Conservation (phyloP, 1,140 invertebrate species). For the Anagrus nilaparvatae region DNA sequence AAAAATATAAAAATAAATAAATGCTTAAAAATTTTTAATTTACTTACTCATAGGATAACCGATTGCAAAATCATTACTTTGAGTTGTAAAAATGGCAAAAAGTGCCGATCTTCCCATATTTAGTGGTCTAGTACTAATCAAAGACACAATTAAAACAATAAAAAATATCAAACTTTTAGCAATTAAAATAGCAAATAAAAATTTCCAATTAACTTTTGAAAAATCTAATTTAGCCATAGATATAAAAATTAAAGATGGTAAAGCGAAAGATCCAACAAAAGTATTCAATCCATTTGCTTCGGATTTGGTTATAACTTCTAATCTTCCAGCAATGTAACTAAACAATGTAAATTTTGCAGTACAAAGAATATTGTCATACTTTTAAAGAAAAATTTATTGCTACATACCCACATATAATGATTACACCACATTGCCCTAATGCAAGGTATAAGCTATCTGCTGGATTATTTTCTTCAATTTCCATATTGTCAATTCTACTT, state of each 20-base stretch:
- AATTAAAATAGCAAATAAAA: slow-evolving; percentile 73
- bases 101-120: slow-evolving; percentile 79
- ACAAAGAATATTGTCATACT: slow-evolving; percentile 15
- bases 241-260: slow-evolving; percentile 86
- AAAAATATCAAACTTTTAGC: slow-evolving; percentile 83
- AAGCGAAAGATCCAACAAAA: slow-evolving; percentile 86
- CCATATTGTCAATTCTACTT: slow-evolving; percentile 7
- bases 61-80: slow-evolving; percentile 97
- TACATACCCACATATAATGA: slow-evolving; percentile 78
- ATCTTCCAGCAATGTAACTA: slow-evolving; percentile 82
- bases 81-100: slow-evolving; percentile 91
- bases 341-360: slow-evolving; percentile 23
- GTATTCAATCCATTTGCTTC: slow-evolving; percentile 87
- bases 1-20: slow-evolving; percentile 1
- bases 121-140: slow-evolving; percentile 67
- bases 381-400: slow-evolving; percentile 4
- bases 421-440: slow-evolving; percentile 80
- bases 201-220: slow-evolving; percentile 77
- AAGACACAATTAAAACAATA: slow-evolving; percentile 64
- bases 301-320: slow-evolving; percentile 69
- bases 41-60: slow-evolving; percentile 88
- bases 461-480: slow-evolving; percentile 28
- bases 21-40: slow-evolving; percentile 1
- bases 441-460: slow-evolving; percentile 82
- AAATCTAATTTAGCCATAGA: slow-evolving; percentile 81